These are phyloP conservation scores for Coracopsis vasa DNA, from an alignment of 2,113 vertebrate genomes.

Conservation along the genomic window DNA sequence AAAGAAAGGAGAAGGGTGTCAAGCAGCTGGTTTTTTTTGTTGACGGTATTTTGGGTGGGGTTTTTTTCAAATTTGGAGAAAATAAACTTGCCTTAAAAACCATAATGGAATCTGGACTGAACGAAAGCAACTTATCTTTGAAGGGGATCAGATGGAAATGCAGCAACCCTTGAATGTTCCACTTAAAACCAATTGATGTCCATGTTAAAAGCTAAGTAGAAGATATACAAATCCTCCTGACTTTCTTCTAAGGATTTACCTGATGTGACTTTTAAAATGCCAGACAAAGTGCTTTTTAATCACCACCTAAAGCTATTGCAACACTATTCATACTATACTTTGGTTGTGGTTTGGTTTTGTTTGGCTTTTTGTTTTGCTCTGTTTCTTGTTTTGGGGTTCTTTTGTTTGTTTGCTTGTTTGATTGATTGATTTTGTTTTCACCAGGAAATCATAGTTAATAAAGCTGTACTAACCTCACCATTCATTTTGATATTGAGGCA, in stretches of 20 bases:
- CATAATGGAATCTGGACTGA: not conserved
- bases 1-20: not conserved
- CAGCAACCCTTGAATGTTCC: not conserved
- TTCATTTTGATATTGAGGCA: not conserved
- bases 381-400: not conserved
- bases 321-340: not conserved
- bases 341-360: not conserved
- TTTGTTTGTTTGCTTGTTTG: not conserved
- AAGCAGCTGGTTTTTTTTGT: fast-evolving
- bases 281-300: not conserved
- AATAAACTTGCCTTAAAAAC: not conserved
- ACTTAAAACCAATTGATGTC: not conserved
- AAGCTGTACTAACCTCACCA: not conserved
- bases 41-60: not conserved
- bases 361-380: not conserved
- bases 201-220: not conserved
- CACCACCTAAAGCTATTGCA: not conserved
- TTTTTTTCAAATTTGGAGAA: not conserved
- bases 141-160: not conserved
- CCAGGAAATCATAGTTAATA: not conserved
- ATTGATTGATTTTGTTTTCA: not conserved
- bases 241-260: not conserved
- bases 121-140: not conserved
- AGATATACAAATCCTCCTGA: not conserved
- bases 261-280: not conserved